Evolutionary conservation across 2,797 vertebrate species (phyloP), one percentile per base, ranked within the genome.

Genomic region (Eleutherodactylus coqui): DNA sequence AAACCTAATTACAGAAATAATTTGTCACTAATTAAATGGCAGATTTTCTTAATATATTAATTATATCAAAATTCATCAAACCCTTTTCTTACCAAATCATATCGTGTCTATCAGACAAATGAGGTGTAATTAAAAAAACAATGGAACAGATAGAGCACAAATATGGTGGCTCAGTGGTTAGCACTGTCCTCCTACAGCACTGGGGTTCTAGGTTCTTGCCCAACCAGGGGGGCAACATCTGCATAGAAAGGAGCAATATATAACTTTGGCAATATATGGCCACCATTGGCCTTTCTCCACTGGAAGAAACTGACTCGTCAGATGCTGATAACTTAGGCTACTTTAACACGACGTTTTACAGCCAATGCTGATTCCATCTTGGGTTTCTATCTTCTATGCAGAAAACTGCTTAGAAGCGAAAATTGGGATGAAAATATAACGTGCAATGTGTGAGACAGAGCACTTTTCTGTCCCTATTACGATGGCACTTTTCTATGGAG

Each of bases 1-100:
- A 29, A 47, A 45, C 24, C 49, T 21, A 27, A 34, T 55, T 53
- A 38, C 17, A 77, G 75, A n/a, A 5, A 38, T 36, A 36, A n/a
- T 79, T 60, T 60, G 24, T 60, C 75, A 78, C 34, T 58, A 34
- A n/a, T 24, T 36, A 21, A 77, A 53, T 53, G 38, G 36, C 29
- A 77, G 21, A 77, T 77, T 49, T 55, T 38, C 49, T 36, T 13
- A 11, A 6, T 38, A 19, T 77, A 10, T 21, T 5, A 13, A 29
- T 62, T 62, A 14, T 1, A 7, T 62, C 11, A 16, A 32, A 32
- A 7, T 13, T 8, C 21, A 7, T 27, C 24, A 60, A n/a, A 17
- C 49, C 16, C 16, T 51, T 51, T 17, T 5, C 16, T 51, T 51
- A n/a, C n/a, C n/a, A n/a, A n/a, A n/a, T n/a, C n/a, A n/a, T n/a